Percentiles rank a stretch among this genome's conserved stretches.
Conservation (phyloP, 2,888 invertebrate species). For the Disparrhopalites patrizii region DNA sequence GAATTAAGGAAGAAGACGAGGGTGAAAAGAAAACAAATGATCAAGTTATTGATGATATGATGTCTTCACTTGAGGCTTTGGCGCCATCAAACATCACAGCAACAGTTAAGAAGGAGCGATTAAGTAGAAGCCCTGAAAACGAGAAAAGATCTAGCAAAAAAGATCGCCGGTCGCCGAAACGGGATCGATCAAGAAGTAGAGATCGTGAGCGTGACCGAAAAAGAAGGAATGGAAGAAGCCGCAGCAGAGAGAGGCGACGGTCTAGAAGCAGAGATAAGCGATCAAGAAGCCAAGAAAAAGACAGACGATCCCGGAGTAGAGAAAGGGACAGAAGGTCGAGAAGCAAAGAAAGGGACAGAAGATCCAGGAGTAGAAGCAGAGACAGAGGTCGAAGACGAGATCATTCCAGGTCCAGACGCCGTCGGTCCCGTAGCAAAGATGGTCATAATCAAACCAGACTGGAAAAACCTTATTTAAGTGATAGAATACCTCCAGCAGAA, state of each 20-base stretch:
- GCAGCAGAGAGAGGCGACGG: conserved; percentile 8
- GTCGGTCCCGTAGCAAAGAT: conserved; percentile 45
- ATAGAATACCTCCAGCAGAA: conserved; percentile 52
- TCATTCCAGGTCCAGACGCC: neutral
- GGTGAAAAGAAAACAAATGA: conserved; percentile 55
- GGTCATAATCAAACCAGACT: conserved; percentile 33
- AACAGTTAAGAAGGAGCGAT: conserved; percentile 29
- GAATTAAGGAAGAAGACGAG: conserved; percentile 50
- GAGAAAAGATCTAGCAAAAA: too few species aligned
- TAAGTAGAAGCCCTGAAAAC: conserved; percentile 10
- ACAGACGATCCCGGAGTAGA: conserved; percentile 5
- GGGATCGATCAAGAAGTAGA: conserved; percentile 19
- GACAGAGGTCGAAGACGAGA: conserved; percentile 35
- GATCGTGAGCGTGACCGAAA: conserved; percentile 7
- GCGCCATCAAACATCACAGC: conserved; percentile 61
- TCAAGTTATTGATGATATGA: conserved; percentile 63
- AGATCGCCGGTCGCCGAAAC: neutral
- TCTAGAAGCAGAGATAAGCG: conserved; percentile 48
- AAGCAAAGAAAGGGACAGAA: conserved; percentile 46
- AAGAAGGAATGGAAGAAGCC: conserved; percentile 13
- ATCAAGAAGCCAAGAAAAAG: conserved; percentile 49
- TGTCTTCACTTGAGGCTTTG: conserved; percentile 79
- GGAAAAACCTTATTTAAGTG: conserved; percentile 45
- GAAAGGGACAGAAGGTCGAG: conserved; percentile 40
- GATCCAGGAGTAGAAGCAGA: conserved; percentile 27